Percentiles rank a stretch among this genome's conserved stretches.
Evolutionary conservation across 92 coral and sea anemone species (phyloP).

Genomic region (Isaurus tuberculatus): DNA sequence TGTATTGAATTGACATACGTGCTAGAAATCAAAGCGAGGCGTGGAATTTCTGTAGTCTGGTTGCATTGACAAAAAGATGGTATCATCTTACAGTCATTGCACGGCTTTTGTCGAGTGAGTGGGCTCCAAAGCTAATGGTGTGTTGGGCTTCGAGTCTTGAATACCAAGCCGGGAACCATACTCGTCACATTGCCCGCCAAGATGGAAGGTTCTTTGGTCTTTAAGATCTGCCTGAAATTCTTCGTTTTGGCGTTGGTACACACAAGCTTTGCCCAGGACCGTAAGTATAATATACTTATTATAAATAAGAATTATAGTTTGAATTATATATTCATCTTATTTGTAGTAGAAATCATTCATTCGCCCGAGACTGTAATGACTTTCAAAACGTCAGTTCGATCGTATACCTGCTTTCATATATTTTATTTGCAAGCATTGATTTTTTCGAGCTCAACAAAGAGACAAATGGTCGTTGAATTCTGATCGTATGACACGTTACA

Average conservation of each 20-base stretch:
- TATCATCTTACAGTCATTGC: slow-evolving; percentile 18
- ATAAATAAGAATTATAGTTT: too few relatives aligned
- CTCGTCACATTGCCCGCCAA: not conserved
- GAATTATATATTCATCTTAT: not conserved
- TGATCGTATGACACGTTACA: slow-evolving; percentile 4
- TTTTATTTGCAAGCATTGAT: not conserved
- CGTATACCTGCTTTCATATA: not conserved
- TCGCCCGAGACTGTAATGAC: not conserved
- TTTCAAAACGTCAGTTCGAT: not conserved
- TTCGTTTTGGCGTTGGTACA: not conserved
- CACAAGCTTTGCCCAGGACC: slow-evolving; percentile 11
- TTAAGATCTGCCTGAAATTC: not conserved
- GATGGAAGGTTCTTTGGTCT: slow-evolving; percentile 2
- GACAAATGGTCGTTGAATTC: not conserved
- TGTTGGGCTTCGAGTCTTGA: slow-evolving; percentile 16
- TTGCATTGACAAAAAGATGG: not conserved
- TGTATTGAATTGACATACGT: not conserved
- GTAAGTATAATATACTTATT: slow-evolving; percentile 11
- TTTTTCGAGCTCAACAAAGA: not conserved
- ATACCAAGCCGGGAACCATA: slow-evolving; percentile 12
- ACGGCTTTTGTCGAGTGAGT: slow-evolving; percentile 23
- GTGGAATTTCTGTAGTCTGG: slow-evolving; percentile 28
- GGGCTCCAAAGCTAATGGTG: slow-evolving; percentile 30
- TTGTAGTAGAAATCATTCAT: not conserved
- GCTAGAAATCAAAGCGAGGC: slow-evolving; percentile 22